These are phyloP conservation scores for Eurystomus glaucurus DNA, from an alignment of 2,797 vertebrate species.

Conservation along the genomic window DNA sequence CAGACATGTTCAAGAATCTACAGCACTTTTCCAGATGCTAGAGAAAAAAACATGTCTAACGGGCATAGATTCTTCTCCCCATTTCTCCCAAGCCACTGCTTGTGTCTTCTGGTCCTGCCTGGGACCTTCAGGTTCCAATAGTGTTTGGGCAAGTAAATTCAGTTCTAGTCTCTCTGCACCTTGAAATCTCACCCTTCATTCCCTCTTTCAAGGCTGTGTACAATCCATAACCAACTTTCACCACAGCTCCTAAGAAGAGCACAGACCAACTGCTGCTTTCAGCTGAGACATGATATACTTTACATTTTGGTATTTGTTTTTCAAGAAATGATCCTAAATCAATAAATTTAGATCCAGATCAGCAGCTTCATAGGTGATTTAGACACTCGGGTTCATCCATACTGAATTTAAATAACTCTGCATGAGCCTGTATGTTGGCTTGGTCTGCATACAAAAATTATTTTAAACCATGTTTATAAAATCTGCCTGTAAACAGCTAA, in stretches of 20 bases:
- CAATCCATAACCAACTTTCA: not conserved
- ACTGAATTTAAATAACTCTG: not conserved
- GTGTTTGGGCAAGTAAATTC: not conserved
- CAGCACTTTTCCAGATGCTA: not conserved
- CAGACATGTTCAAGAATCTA: not conserved
- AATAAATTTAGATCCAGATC: not conserved
- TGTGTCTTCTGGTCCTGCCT: not conserved
- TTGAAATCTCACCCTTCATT: not conserved
- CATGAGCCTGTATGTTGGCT: not conserved
- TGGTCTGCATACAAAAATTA: not conserved
- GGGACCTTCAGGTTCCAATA: not conserved
- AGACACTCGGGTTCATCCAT: not conserved
- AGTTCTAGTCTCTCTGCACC: not conserved
- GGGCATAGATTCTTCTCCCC: not conserved
- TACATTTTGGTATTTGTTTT: not conserved
- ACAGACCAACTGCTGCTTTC: not conserved
- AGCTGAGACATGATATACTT: not conserved
- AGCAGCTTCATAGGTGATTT: not conserved
- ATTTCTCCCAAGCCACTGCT: not conserved
- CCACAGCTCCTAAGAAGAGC: not conserved
- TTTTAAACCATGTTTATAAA: not conserved
- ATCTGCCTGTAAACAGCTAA: not conserved
- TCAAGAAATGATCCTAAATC: not conserved
- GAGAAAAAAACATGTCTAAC: not conserved
- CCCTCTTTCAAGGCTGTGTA: not conserved